Base-by-base conservation (phyloP, 1,140 invertebrate species). In the Zaprionus ghesquierei region DNA sequence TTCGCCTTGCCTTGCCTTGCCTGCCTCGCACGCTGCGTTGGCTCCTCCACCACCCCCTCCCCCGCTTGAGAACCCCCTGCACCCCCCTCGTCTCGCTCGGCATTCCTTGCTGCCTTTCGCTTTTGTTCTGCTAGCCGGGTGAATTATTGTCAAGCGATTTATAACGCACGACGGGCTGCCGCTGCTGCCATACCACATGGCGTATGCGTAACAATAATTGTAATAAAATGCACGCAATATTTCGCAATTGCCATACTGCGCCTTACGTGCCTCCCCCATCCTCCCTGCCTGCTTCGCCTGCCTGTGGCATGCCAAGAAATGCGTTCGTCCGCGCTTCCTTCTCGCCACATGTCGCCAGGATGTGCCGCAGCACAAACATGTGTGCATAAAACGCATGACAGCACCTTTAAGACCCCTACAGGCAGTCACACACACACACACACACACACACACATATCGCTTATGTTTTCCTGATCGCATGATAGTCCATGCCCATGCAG, bases 71-170 rank as follows among this genome's bases (percentile, higher is more conserved):
- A n/a, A n/a, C 31, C 35, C 13, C 5, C 35, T 41, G 0, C 35
- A 5, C n/a, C 5, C 35, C 5, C 35, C 4, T 1, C 15, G 9
- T 22, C 41, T 22, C 22, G 41, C 41, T 22, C 22, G 41, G 9
- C 63, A 58, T 64, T 68, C 50, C 33, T 62, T 46, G 38, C 20
- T 56, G n/a, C 18, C 33, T 41, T 27, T n/a, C 58, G 20, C 31
- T 56, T 25, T 22, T 23, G 15, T 50, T 50, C n/a, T n/a, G 51
- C 54, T 50, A 56, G 46, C 22, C 59, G 41, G 65, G 64, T 87
- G 79, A 87, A 81, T 89, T 87, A 89, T 87, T 89, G 82, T 82
- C 82, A 68, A 73, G 79, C 82, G 62, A 87, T 87, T 87, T 87
- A 87, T 87, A 77, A 81, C 69, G 64, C 72, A 65, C 62, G 51